Base-by-base conservation (phyloP, 2,888 invertebrate species). In the Antheraea yamamai region DNA sequence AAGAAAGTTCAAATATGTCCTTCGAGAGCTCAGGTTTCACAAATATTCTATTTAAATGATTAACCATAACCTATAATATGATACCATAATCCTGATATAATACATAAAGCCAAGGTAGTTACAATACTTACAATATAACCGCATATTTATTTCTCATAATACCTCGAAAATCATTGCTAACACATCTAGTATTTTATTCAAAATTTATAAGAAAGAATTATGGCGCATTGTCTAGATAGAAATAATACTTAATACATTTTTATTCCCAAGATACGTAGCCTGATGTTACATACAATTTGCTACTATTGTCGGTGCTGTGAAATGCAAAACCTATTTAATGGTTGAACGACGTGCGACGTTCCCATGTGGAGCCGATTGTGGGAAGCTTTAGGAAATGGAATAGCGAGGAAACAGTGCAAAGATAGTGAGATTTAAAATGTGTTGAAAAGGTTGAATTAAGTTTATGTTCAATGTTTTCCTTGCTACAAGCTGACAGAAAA, bases 291-390 rank as follows among this genome's bases (percentile, higher is more conserved):
- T 80, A 77, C 77, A 81, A 84, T 82, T 81, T 84, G 82, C 82
- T 76, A 78, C 75, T 72, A 72, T 76, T 81, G 81, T 82, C 18
- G 30, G 12, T 18, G 30, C 23, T 66, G 64, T 26, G 82, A 81
- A 79, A 79, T 78, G 78, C 84, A 83, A 80, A 80, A 77, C 75
- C 78, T 77, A 76, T 77, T 79, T 81, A 76, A 77, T 78, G 64
- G 26, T 66, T 4, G 30, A 66, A 2, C 20, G 35, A 39, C 39
- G 39, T 39, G 68, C 74, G 26, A 30, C 72, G 61, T 61, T 47
- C 58, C 47, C 20, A 26, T 52, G n/a, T 23, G 52, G 74, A 52
- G n/a, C 35, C 18, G 39, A 61, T 39, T 61, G 72, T 26, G 39
- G 70, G 39, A 16, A 73, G 66, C 39, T 39, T 58, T 74, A 35